Percentiles rank a stretch among this genome's conserved stretches.
Conservation (phyloP, 2,888 invertebrate species). For the Stenodema calcarata region DNA sequence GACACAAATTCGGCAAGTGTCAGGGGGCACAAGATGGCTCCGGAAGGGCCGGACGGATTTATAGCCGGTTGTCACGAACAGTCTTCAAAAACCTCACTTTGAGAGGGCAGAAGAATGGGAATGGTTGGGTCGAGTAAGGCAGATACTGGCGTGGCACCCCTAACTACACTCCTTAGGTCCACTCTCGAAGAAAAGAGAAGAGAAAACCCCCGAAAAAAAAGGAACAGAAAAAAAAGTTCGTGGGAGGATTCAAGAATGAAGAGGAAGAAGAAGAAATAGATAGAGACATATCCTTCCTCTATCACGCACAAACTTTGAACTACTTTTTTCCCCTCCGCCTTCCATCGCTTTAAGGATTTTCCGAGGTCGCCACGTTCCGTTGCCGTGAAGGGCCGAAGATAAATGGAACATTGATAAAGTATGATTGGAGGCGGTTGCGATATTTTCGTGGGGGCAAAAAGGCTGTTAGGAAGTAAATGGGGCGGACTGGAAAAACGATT, state of each 20-base stretch:
- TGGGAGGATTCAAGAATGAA: not conserved
- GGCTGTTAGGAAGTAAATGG: not conserved
- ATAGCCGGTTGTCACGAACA: constrained; percentile 22
- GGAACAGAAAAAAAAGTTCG: constrained; percentile 4
- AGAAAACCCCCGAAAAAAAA: not conserved
- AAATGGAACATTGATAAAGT: not conserved
- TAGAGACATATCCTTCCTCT: not conserved
- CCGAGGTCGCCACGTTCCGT: not conserved
- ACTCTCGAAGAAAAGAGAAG: not conserved
- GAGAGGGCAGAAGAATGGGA: not conserved
- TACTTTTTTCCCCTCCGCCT: not conserved
- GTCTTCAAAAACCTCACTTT: constrained; percentile 26
- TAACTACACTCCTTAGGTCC: not conserved
- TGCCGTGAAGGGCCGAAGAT: not conserved
- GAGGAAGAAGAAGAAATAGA: constrained; percentile 5
- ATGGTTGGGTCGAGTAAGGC: not conserved
- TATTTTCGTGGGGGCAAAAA: not conserved
- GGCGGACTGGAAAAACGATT: not conserved
- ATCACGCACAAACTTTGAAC: not conserved
- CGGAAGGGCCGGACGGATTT: not conserved
- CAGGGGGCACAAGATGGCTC: constrained; percentile 15
- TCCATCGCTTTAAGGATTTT: not conserved
- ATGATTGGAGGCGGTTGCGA: not conserved
- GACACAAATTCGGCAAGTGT: not conserved
- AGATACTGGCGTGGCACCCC: not conserved